Evolutionary conservation across 2,797 vertebrate genomes (phyloP), one percentile per base, ranked within the genome.

Genomic region (Menidia menidia): DNA sequence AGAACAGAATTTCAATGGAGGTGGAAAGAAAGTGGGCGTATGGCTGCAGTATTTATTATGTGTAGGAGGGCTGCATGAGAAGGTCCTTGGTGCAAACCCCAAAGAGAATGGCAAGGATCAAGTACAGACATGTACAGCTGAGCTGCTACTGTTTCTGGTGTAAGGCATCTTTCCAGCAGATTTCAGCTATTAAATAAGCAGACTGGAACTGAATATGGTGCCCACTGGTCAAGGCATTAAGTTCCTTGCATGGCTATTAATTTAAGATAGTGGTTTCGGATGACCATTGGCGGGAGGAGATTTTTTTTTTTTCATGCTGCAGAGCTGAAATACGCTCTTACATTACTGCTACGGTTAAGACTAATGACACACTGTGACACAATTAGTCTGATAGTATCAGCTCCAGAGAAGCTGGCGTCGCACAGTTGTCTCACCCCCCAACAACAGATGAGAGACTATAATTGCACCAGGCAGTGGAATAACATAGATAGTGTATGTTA

Each of bases 401-500:
- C 82, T 68, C 58, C 18, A 2, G 5, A 60, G 56, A 71, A 60
- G 80, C 75, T 73, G 87, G 80, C 72, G n/a, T 54, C 75, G 81
- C 89, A 80, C 91, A 89, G 87, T 91, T 92, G 89, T 85, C 83
- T 84, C 72, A 63, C 53, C 43, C 73, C 25, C 60, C 64, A 66
- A 84, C 85, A 86, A 82, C 90, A 91, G 84, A 92, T 86, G 89
- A 91, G 55, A 68, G 76, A 68, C 87, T 91, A 88, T 86, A 89
- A 91, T 90, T 88, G 86, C 73, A 83, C 73, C 68, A 75, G 69
- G 84, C 76, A 73, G 58, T 69, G 77, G 76, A 82, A 90, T 77
- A 90, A 88, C 83, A 80, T 25, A 68, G 74, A 79, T 74, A 77
- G 78, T 86, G 73, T 87, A 73, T 79, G 82, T 88, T 77, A 85